Evolutionary conservation across 2,113 vertebrate genomes (phyloP).

Genomic region (Podarcis muralis): DNA sequence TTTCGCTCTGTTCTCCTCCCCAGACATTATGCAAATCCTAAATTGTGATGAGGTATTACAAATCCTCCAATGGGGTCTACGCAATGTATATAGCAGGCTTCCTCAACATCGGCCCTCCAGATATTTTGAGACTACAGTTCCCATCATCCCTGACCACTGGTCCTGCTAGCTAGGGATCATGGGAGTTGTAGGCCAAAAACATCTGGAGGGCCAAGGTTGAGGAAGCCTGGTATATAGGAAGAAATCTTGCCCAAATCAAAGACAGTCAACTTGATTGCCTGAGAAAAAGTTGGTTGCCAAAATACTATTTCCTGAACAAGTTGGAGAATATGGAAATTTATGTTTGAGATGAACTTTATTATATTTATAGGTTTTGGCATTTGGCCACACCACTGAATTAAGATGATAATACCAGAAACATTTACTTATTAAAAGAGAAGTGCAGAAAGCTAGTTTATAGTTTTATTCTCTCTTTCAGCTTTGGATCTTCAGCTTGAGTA

Average conservation of each 20-base stretch:
- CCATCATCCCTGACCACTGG: too few species aligned
- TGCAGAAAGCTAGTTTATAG: not conserved
- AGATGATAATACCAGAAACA: not conserved
- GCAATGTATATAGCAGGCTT: too few species aligned
- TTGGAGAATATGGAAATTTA: not conserved
- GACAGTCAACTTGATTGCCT: not conserved
- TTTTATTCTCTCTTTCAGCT: conserved; percentile 75
- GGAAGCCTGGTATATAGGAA: not conserved
- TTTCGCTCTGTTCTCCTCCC: too few species aligned
- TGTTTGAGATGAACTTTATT: not conserved
- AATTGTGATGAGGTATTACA: too few species aligned
- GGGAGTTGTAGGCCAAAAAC: too few species aligned
- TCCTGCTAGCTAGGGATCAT: too few species aligned
- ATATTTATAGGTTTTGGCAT: not conserved
- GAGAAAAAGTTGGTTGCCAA: not conserved
- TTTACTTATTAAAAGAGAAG: not conserved
- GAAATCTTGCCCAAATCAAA: not conserved
- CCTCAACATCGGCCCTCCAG: too few species aligned
- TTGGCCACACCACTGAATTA: not conserved
- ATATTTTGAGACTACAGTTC: too few species aligned
- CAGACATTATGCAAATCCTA: too few species aligned
- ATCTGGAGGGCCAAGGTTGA: too few species aligned
- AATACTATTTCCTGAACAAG: not conserved
- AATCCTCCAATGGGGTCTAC: too few species aligned
- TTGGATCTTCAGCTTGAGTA: conserved; percentile 83